A percentile compares a stretch with the other conserved stretches of the same genome.
Conservation (phyloP, 2,888 invertebrate species). For the Graphium colonna region DNA sequence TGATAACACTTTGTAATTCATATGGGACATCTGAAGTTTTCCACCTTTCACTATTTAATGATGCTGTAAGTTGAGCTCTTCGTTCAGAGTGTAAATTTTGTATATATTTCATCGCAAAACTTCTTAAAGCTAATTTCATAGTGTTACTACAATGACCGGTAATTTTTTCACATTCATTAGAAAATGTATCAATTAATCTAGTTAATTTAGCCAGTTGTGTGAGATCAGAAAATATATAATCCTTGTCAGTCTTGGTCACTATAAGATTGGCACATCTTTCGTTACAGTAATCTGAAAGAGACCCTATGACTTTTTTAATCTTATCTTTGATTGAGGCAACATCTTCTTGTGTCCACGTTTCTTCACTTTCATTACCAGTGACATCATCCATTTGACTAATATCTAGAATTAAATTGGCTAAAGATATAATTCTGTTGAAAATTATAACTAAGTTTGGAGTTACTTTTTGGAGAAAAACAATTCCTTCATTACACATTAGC, state of each 20-base stretch:
- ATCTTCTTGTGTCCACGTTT: conserved; percentile 85
- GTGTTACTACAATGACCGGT: conserved; percentile 89
- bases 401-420: conserved; percentile 88
- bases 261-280: conserved; percentile 95
- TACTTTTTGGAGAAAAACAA: conserved; percentile 83
- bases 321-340: conserved; percentile 84
- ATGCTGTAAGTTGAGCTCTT: conserved; percentile 89
- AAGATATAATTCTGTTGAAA: conserved; percentile 86
- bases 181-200: conserved; percentile 88
- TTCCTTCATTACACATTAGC: conserved; percentile 85
- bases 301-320: conserved; percentile 87
- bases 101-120: conserved; percentile 94
- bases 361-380: conserved; percentile 82
- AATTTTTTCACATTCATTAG: conserved; percentile 85
- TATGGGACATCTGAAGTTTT: conserved; percentile 93
- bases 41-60: conserved; percentile 96
- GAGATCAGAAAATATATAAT: conserved; percentile 84
- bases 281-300: conserved; percentile 95
- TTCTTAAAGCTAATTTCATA: conserved; percentile 89
- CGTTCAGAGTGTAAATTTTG: conserved; percentile 94
- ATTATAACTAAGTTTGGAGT: conserved; percentile 84
- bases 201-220: conserved; percentile 88
- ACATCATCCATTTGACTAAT: conserved; percentile 82
- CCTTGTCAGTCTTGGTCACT: conserved; percentile 86
- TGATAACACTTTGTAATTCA: conserved; percentile 92